Evolutionary conservation across 1,140 invertebrate species (phyloP), one percentile per base, ranked within the genome.

Genomic region (Paracyclopina nana): DNA sequence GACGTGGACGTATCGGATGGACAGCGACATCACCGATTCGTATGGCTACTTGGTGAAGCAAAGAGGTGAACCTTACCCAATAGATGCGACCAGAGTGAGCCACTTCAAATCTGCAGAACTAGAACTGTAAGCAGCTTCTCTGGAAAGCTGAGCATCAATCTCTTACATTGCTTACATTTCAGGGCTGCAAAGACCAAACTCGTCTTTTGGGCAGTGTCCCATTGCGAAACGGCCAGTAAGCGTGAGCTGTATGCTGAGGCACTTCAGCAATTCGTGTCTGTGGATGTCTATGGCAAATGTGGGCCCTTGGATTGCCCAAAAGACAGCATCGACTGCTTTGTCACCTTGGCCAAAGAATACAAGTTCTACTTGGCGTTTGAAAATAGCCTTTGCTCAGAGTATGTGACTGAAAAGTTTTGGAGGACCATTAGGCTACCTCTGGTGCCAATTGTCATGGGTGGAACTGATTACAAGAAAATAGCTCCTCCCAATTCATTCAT

Each of bases 231-330:
- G 58, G 6, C 55, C 51, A 34, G 56, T 59, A 8, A 31, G 25
- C 55, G 70, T 26, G 55, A 66, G 54, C 45, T 56, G 6, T 68
- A 64, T 53, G 67, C 63, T 1, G 50, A 57, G 41, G 59, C 68
- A 52, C 56, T 70, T 1, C 31, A 57, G 12, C 62, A 63, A 42
- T 58, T 60, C 42, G 62, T 72, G 20, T 46, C 57, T 14, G 67
- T 72, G 11, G 68, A 72, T 56, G 65, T 71, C 24, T 72, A 65
- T 53, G 70, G 70, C 12, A 56, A 46, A 6, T 72, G 70, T 57
- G 63, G 62, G 54, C 40, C 59, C 53, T 11, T 45, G 4, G 28
- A 46, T 6, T 62, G 60, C 25, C 24, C 50, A 6, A 57, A 48
- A 6, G 43, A 53, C 4, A 45, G 59, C 31, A 16, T 53, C 46